Evolutionary conservation across 2,797 vertebrate genomes (phyloP).

Genomic region (Pseudomugil gertrudae): DNA sequence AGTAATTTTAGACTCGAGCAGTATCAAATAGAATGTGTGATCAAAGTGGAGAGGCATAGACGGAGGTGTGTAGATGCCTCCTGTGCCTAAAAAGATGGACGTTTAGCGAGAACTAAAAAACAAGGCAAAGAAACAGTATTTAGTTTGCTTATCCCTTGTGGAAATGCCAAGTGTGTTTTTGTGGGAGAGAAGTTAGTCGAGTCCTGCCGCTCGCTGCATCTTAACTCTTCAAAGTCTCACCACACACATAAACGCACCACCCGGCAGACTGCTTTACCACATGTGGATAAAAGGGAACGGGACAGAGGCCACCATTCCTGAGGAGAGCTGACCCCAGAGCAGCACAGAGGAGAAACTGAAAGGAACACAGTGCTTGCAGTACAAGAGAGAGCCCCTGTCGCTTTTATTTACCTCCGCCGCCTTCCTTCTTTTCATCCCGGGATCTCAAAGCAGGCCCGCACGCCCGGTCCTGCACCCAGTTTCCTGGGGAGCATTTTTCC

Average conservation of each 20-base stretch:
- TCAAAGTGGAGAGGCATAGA: conserved; percentile 75
- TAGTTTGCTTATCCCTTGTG: conserved; percentile 72
- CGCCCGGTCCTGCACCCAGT: conserved; percentile 69
- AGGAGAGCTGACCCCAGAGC: conserved; percentile 74
- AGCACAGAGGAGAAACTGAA: conserved; percentile 41
- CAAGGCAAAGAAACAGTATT: conserved; percentile 61
- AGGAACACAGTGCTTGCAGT: conserved; percentile 40
- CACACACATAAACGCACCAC: conserved; percentile 41
- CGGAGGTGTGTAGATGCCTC: conserved; percentile 69
- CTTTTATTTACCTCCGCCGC: conserved; percentile 87
- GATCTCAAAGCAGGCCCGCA: conserved; percentile 84
- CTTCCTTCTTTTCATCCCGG: conserved; percentile 85
- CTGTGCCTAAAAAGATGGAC: conserved; percentile 65
- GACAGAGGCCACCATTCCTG: conserved; percentile 75
- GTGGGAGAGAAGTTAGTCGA: conserved; percentile 68
- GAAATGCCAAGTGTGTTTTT: conserved; percentile 65
- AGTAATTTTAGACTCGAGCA: conserved; percentile 75
- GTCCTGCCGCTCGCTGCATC: conserved; percentile 57
- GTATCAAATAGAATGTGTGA: conserved; percentile 82
- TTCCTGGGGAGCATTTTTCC: conserved; percentile 89
- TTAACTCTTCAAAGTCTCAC: conserved; percentile 35
- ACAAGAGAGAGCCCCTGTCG: conserved; percentile 74
- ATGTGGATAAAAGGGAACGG: conserved; percentile 80
- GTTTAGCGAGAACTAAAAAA: conserved; percentile 61
- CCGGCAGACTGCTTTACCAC: conserved; percentile 74